Evolutionary conservation across 2,888 invertebrate genomes (phyloP), one percentile per base, ranked within the genome.

Genomic region (Spicauda simplicius): DNA sequence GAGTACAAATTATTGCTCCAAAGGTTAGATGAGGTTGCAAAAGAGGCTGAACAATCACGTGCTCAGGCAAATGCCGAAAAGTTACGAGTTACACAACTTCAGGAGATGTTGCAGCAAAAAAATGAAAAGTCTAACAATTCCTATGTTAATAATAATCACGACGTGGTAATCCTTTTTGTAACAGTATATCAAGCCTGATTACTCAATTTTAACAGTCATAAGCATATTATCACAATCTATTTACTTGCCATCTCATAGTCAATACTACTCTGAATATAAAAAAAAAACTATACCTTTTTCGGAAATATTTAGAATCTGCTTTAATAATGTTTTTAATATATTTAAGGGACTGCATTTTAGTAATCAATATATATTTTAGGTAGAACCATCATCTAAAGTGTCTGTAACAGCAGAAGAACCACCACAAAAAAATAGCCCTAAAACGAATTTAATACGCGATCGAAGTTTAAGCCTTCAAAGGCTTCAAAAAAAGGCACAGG

Each of bases 401-500:
- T 18, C 10, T 52, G 33, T 19, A 19, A 52, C 18, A 4, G 10
- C 45, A 30, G 30, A 30, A 19, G 0, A 45, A 48, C 7, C 20
- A 0, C 3, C 16, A 16, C 3, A 25, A 54, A 59, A 54, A 19
- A 45, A 33, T 54, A 54, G 59, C n/a, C 33, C 45, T n/a, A 60
- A 66, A 48, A 30, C 6, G 12, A 33, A 55, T 55, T 50, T 60
- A 19, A 60, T 50, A 16, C 53, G 80, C 20, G 79, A 85, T 69
- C 77, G 78, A 20, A 80, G 37, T 41, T 20, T 84, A 70, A 85
- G 84, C 4, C 81, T 92, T 2, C 85, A 88, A 75, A 85, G 83
- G 69, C 82, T 93, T 41, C 93, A 93, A 70, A 84, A 84, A 72
- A 90, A 88, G 76, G 91, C 92, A 7, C 87, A 91, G 76, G 91